Conservation (phyloP, 1,140 invertebrate species). For the Melanaphis sacchari region DNA sequence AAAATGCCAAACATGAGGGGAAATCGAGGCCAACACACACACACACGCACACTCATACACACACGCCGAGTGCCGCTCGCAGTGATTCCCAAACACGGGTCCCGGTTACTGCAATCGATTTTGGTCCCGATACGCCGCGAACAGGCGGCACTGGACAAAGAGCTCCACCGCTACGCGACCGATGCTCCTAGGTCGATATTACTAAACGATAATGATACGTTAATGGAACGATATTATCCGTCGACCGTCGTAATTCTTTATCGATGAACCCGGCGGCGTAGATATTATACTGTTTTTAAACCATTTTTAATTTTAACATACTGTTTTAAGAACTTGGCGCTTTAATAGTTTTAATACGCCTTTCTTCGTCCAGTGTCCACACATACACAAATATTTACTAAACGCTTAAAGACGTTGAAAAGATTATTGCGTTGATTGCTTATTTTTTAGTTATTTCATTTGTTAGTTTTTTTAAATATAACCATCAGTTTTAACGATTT, state of each 20-base stretch:
- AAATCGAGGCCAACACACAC: conserved; percentile 30
- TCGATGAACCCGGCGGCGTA: not conserved
- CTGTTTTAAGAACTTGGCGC: not conserved
- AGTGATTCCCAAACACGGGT: conserved; percentile 50
- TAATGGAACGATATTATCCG: not conserved
- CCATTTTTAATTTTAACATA: not conserved
- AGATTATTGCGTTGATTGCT: too few relatives aligned
- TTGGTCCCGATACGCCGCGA: conserved; percentile 32
- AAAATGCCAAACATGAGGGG: conserved; percentile 28
- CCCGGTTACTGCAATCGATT: conserved; percentile 40
- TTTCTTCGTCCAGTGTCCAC: too few relatives aligned
- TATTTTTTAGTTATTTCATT: too few relatives aligned
- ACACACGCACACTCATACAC: not conserved
- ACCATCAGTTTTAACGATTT: too few relatives aligned
- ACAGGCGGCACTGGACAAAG: conserved; percentile 41
- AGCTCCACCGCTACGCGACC: not conserved
- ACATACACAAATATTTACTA: too few relatives aligned
- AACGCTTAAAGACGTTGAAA: too few relatives aligned
- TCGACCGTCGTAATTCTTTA: not conserved
- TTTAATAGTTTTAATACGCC: too few relatives aligned
- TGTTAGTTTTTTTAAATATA: too few relatives aligned
- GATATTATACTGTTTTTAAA: not conserved
- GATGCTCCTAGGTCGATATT: not conserved
- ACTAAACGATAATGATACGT: not conserved
- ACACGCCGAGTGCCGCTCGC: not conserved